Percentiles rank a stretch among this genome's conserved stretches.
Conservation (phyloP, 1,140 invertebrate species). For the Drosophila ohnishii region DNA sequence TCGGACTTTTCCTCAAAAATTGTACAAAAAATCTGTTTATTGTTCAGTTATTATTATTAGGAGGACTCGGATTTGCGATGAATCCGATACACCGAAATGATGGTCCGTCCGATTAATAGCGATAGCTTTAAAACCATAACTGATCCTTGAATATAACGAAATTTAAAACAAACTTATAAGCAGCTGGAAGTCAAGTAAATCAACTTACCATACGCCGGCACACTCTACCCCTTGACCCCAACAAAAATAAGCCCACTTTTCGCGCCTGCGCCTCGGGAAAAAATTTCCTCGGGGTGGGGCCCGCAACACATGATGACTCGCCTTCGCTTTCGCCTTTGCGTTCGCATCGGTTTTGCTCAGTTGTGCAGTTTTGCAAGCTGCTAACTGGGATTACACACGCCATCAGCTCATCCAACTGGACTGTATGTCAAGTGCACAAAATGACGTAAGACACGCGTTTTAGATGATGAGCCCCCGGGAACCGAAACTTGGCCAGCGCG, state of each 20-base stretch:
- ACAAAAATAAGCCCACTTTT: slow-evolving; percentile 10
- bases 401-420: slow-evolving; percentile 48
- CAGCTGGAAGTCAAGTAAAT: slow-evolving; percentile 4
- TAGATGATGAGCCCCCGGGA: slow-evolving; percentile 74
- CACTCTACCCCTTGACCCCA: neutral
- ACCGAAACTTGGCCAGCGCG: slow-evolving; percentile 88
- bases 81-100: neutral
- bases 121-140: too few species aligned
- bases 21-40: too few species aligned
- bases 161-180: neutral
- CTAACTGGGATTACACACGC: slow-evolving; percentile 53
- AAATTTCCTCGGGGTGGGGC: slow-evolving; percentile 55
- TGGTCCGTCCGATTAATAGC: neutral
- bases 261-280: slow-evolving; percentile 55
- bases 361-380: slow-evolving; percentile 47
- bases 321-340: slow-evolving; percentile 2
- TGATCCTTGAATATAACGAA: neutral
- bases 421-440: slow-evolving; percentile 38
- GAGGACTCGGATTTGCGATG: neutral
- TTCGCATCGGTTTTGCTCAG: slow-evolving; percentile 61
- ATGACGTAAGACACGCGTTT: slow-evolving; percentile 65
- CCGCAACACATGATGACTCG: slow-evolving; percentile 42
- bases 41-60: neutral
- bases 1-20: too few species aligned
- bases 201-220: neutral